Evolutionary conservation across 2,888 invertebrate genomes (phyloP).

Genomic region (Ptilodon capucinus): DNA sequence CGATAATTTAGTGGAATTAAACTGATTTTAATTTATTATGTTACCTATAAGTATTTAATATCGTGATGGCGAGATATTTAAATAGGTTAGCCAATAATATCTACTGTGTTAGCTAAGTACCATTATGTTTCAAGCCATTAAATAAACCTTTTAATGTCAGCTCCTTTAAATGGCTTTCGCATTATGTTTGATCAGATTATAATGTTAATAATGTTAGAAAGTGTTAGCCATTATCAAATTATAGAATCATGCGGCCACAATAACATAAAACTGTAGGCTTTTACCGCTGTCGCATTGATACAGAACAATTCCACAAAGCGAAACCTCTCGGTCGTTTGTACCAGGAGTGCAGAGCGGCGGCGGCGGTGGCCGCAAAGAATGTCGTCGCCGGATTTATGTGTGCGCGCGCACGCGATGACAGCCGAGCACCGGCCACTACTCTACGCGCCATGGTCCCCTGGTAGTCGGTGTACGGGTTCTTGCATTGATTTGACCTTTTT

Average conservation of each 20-base stretch:
- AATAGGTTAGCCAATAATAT: constrained; percentile 22
- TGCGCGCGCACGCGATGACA: constrained; percentile 60
- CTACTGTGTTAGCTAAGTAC: too few relatives aligned
- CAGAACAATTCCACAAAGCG: constrained; percentile 30
- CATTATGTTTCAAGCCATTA: too few relatives aligned
- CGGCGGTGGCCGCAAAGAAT: constrained; percentile 69
- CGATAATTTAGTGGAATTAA: constrained; percentile 45
- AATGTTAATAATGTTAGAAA: too few relatives aligned
- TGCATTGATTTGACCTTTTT: constrained; percentile 25
- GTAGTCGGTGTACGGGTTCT: constrained; percentile 43
- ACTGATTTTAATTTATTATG: constrained; percentile 46
- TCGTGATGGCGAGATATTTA: constrained; percentile 34
- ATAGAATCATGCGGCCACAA: not conserved
- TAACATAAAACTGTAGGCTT: not conserved
- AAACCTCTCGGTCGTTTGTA: constrained; percentile 33
- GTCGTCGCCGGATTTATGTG: constrained; percentile 67
- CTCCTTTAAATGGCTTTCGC: too few relatives aligned
- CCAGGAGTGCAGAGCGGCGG: constrained; percentile 55
- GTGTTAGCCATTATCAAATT: not conserved
- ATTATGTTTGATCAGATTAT: too few relatives aligned
- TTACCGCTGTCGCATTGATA: not conserved
- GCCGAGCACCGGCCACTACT: constrained; percentile 57
- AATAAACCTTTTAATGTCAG: too few relatives aligned
- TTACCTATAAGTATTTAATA: constrained; percentile 42
- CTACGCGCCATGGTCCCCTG: constrained; percentile 55